Evolutionary conservation across 2,113 vertebrate species (phyloP).

Genomic region (Carettochelys insculpta): DNA sequence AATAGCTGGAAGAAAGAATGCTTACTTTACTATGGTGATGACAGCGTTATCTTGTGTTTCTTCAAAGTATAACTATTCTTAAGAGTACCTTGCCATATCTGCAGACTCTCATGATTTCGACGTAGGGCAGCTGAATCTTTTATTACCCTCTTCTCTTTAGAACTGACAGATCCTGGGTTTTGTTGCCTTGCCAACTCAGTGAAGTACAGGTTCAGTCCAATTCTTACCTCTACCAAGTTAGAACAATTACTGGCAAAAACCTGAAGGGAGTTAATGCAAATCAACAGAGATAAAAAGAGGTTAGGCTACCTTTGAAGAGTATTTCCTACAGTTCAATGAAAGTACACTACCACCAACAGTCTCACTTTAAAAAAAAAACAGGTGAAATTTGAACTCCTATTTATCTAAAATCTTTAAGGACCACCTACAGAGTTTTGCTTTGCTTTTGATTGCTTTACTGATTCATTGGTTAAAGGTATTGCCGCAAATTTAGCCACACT

Average conservation of each 20-base stretch:
- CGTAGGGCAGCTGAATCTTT: neutral
- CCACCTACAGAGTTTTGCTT: too few relatives aligned
- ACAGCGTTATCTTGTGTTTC: neutral
- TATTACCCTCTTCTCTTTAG: conserved; percentile 3
- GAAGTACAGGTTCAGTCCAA: neutral
- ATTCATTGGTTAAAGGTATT: conserved; percentile 25
- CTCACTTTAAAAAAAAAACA: conserved; percentile 39
- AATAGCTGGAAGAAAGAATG: neutral
- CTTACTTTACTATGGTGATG: neutral
- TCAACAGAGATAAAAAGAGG: conserved; percentile 34
- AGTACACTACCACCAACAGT: conserved; percentile 32
- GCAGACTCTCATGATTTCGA: neutral
- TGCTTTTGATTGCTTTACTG: conserved; percentile 49
- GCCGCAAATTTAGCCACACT: neutral
- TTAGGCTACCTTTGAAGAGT: neutral
- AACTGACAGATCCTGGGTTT: neutral
- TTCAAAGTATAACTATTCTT: neutral
- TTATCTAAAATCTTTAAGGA: conserved; percentile 31
- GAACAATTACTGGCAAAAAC: conserved; percentile 4
- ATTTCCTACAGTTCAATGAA: neutral
- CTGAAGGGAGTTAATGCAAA: neutral
- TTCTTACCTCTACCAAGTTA: conserved; percentile 1
- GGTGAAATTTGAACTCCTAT: conserved; percentile 45
- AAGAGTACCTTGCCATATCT: neutral
- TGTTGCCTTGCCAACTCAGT: conserved; percentile 33